Conservation (phyloP, 2,797 vertebrate genomes). For the Eutrigla gurnardus region DNA sequence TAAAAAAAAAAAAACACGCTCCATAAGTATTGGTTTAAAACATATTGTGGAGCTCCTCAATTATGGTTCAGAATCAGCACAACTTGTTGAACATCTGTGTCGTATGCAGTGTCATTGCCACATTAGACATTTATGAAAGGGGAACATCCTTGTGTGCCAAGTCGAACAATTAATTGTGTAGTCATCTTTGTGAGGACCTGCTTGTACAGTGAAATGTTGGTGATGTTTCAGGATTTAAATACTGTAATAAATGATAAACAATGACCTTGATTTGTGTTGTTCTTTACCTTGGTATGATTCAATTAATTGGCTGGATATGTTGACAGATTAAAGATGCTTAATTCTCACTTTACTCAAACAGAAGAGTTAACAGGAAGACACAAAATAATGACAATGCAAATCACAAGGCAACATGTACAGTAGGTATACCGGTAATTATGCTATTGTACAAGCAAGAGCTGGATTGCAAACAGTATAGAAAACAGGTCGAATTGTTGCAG, state of each 20-base stretch:
- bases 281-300: background rate
- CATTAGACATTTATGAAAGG: conserved; percentile 56
- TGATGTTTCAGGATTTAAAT: conserved; percentile 72
- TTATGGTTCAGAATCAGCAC: conserved; percentile 48
- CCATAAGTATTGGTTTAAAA: conserved; percentile 42
- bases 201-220: conserved; percentile 74
- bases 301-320: background rate
- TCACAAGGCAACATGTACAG: background rate
- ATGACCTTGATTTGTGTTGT: conserved; percentile 22
- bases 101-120: conserved; percentile 52
- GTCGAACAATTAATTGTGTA: conserved; percentile 66
- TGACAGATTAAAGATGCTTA: background rate
- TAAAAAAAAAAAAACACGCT: conserved; percentile 31
- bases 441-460: background rate
- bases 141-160: conserved; percentile 77
- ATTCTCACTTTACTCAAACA: background rate
- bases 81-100: conserved; percentile 50
- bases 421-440: background rate
- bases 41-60: conserved; percentile 39
- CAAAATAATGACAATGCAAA: background rate
- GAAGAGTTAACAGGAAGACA: background rate
- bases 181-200: conserved; percentile 64
- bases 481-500: background rate
- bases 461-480: background rate
- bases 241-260: conserved; percentile 74